Conservation (phyloP, 2,888 invertebrate genomes). For the Nymphalis urticae region DNA sequence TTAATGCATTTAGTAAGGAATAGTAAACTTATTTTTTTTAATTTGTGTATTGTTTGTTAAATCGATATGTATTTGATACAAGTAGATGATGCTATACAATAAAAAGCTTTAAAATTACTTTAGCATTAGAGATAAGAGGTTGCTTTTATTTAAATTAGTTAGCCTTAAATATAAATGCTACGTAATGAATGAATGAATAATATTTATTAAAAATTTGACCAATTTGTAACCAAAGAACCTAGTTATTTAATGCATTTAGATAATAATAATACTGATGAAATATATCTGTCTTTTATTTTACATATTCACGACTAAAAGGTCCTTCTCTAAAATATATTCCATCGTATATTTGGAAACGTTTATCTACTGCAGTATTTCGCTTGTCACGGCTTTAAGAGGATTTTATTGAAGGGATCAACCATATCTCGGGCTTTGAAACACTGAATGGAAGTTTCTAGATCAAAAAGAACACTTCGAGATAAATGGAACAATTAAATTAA, state of each 20-base stretch:
- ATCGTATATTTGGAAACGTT: neutral
- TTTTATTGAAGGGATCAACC: constrained; percentile 15
- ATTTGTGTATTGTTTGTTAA: constrained; percentile 1
- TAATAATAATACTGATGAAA: neutral
- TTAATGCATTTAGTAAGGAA: constrained; percentile 7
- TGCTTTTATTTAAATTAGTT: constrained; percentile 13
- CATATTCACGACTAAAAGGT: neutral
- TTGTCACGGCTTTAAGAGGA: constrained; percentile 1
- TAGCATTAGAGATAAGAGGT: constrained; percentile 15
- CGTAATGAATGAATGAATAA: neutral
- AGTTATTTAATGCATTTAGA: constrained; percentile 6
- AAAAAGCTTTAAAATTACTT: constrained; percentile 22
- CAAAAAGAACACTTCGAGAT: constrained; percentile 21
- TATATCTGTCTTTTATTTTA: neutral
- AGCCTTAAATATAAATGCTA: constrained; percentile 3
- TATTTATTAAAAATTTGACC: constrained; percentile 4
- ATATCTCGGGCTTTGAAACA: constrained; percentile 19
- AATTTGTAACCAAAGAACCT: constrained; percentile 3
- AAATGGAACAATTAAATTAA: constrained; percentile 28
- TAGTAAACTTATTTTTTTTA: neutral
- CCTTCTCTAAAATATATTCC: neutral
- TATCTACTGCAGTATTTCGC: constrained; percentile 1
- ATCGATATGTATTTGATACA: constrained; percentile 9
- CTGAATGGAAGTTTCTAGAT: constrained; percentile 3
- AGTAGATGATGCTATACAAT: constrained; percentile 1